These are phyloP conservation scores for Antedon mediterranea DNA, from an alignment of 53 echinoderm and acorn worm genomes.

Conservation along the genomic window DNA sequence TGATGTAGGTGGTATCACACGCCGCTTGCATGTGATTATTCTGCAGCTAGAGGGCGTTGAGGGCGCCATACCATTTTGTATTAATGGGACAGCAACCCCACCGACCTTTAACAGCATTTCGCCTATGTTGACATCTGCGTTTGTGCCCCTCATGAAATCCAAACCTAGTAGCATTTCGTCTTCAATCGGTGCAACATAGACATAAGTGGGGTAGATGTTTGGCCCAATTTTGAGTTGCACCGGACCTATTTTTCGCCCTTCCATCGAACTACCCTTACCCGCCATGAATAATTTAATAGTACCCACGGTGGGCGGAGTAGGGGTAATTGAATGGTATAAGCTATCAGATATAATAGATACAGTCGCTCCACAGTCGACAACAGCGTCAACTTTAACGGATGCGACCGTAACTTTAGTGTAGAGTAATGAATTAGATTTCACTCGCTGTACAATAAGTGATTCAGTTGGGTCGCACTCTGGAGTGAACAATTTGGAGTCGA, in stretches of 20 bases:
- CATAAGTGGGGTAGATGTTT: background rate
- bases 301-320: background rate
- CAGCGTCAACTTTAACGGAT: background rate
- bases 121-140: background rate
- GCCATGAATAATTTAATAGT: background rate
- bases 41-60: background rate
- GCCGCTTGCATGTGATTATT: background rate
- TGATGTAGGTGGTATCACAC: slow-evolving; percentile 8
- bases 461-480: background rate
- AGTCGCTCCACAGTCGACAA: background rate
- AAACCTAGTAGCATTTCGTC: background rate
- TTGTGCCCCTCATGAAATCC: too few species aligned
- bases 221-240: background rate
- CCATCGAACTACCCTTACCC: background rate
- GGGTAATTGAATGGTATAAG: background rate
- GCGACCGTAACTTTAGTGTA: background rate
- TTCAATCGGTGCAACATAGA: background rate
- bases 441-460: background rate
- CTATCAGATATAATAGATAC: background rate
- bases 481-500: background rate
- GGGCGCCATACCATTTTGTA: background rate
- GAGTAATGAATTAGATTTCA: background rate
- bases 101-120: slow-evolving; percentile 3
- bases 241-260: background rate
- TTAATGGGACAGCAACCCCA: slow-evolving; percentile 2